These are phyloP conservation scores for Takifugu rubripes DNA, from an alignment of 2,797 vertebrate genomes.

Conservation along the genomic window DNA sequence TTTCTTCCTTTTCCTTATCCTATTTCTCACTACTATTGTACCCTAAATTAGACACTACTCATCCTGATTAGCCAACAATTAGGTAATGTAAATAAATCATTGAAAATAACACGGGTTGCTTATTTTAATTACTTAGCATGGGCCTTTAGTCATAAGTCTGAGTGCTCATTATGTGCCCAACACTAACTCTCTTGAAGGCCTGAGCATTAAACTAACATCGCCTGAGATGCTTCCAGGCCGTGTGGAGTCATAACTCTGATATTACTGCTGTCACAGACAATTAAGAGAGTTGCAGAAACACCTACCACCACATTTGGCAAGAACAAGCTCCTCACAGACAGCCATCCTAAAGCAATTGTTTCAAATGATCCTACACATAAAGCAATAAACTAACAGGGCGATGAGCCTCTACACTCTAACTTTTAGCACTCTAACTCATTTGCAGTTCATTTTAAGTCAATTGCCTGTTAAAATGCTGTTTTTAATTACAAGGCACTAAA, in stretches of 20 bases:
- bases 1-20: neutral
- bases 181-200: slow-evolving; percentile 13
- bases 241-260: slow-evolving; percentile 41
- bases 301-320: slow-evolving; percentile 40
- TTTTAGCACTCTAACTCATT: slow-evolving; percentile 41
- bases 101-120: neutral
- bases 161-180: slow-evolving; percentile 15
- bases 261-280: slow-evolving; percentile 31
- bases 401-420: slow-evolving; percentile 38
- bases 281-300: slow-evolving; percentile 25
- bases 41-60: neutral
- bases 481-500: slow-evolving; percentile 38
- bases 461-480: slow-evolving; percentile 26
- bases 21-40: neutral
- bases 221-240: slow-evolving; percentile 13
- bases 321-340: slow-evolving; percentile 19
- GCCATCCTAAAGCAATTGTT: slow-evolving; percentile 40
- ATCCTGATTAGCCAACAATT: slow-evolving; percentile 9
- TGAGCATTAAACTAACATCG: slow-evolving; percentile 30
- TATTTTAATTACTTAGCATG: slow-evolving; percentile 4
- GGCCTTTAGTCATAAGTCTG: slow-evolving; percentile 14
- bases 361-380: slow-evolving; percentile 45
- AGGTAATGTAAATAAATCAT: slow-evolving; percentile 9
- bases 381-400: slow-evolving; percentile 43
- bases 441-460: slow-evolving; percentile 33